Evolutionary conservation across 2,797 vertebrate genomes (phyloP).

Genomic region (Catostomus latipinnis): DNA sequence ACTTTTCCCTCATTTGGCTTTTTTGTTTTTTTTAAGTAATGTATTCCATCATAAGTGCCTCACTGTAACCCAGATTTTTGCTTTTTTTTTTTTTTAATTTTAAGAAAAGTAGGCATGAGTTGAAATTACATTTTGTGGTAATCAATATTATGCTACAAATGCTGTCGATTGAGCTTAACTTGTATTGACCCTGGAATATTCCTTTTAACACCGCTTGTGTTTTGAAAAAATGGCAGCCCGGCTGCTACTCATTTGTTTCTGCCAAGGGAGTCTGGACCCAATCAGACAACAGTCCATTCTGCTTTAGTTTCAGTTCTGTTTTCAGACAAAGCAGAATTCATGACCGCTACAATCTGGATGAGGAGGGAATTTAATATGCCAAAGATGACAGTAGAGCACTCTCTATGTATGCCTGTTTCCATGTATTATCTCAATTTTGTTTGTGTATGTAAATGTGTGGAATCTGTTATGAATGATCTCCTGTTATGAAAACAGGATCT

Average conservation of each 20-base stretch:
- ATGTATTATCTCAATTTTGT: background rate
- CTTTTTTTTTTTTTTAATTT: no score
- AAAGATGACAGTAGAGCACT: background rate
- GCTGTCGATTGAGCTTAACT: no score
- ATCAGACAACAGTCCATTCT: conserved; percentile 23
- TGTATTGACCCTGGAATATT: no score
- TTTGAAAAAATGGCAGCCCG: background rate
- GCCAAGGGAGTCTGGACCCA: conserved; percentile 19
- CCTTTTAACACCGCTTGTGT: conserved; percentile 10
- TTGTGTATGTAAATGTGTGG: background rate
- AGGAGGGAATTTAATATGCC: background rate
- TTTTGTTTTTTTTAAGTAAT: no score
- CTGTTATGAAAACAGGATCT: background rate
- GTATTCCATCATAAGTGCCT: no score
- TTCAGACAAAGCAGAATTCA: conserved; percentile 10
- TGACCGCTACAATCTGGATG: conserved; percentile 3
- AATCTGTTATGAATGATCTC: background rate
- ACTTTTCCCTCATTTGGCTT: no score
- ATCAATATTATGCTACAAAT: no score
- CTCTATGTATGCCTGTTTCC: background rate
- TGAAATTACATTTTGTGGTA: no score
- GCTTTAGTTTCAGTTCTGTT: conserved; percentile 1
- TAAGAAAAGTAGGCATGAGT: no score
- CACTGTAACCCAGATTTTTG: no score
- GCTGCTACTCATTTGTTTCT: background rate